A percentile compares a stretch with the other conserved stretches of the same genome.
These are phyloP conservation scores for Archips xylosteana DNA, from an alignment of 2,888 invertebrate species.

Conservation along the genomic window DNA sequence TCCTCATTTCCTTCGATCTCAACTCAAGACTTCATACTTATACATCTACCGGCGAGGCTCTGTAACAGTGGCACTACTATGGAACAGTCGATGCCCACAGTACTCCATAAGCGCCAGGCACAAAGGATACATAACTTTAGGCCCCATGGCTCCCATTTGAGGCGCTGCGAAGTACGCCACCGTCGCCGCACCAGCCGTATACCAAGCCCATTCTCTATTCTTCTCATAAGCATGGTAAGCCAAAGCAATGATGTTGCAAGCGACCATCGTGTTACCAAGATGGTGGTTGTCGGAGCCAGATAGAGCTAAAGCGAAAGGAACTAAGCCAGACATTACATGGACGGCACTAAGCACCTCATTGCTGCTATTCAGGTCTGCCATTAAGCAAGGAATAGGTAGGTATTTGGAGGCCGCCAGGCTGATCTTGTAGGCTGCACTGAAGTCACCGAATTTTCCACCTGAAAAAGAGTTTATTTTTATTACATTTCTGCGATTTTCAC, in stretches of 20 bases:
- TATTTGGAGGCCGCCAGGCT: constrained; percentile 66
- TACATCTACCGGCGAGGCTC: background rate
- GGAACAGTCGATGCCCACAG: constrained; percentile 66
- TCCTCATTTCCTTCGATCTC: background rate
- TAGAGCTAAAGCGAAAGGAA: constrained; percentile 68
- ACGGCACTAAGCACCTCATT: constrained; percentile 56
- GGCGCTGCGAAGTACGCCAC: constrained; percentile 64
- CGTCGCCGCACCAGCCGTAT: constrained; percentile 64
- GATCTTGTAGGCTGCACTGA: constrained; percentile 58
- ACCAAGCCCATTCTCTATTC: constrained; percentile 69
- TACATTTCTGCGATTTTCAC: too few species aligned
- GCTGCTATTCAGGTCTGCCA: constrained; percentile 66
- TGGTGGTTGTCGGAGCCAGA: constrained; percentile 60
- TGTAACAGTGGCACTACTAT: constrained; percentile 22
- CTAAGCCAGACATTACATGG: constrained; percentile 68
- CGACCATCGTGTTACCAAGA: constrained; percentile 65
- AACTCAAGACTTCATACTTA: background rate
- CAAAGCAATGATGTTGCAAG: constrained; percentile 67
- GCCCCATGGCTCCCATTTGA: constrained; percentile 43
- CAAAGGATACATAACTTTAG: constrained; percentile 66
- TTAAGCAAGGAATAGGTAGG: constrained; percentile 70
- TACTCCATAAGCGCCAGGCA: constrained; percentile 68
- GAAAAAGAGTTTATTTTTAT: constrained; percentile 44
- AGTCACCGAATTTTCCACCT: constrained; percentile 66
- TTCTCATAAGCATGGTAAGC: constrained; percentile 58